These are phyloP conservation scores for Panthera tigris DNA, from an alignment of 2,113 vertebrate species.

Conservation along the genomic window DNA sequence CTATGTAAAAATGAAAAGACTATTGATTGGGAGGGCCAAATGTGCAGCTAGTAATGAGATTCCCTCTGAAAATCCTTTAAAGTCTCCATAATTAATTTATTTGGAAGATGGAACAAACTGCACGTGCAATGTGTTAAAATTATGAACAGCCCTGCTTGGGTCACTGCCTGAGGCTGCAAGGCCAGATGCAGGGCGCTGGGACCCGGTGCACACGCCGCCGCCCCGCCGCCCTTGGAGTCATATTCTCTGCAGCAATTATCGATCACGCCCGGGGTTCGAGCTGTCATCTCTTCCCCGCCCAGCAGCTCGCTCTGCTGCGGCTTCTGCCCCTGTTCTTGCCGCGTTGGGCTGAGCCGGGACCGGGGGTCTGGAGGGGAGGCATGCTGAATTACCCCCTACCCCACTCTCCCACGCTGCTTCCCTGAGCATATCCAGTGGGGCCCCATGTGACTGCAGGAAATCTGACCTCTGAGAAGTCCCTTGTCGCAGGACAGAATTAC, in stretches of 20 bases:
- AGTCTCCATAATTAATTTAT: conserved; percentile 78
- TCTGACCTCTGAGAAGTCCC: background rate
- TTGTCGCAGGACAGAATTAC: fast-evolving
- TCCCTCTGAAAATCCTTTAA: conserved; percentile 74
- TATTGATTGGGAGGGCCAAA: conserved; percentile 65
- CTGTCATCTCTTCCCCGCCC: background rate
- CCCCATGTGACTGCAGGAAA: background rate
- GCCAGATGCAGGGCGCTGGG: background rate
- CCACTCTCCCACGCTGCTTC: background rate
- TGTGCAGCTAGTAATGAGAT: conserved; percentile 74
- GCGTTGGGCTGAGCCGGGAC: background rate
- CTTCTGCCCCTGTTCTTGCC: background rate
- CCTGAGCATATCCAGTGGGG: background rate
- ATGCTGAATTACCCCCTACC: background rate
- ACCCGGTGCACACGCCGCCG: fast-evolving
- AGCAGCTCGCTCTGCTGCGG: background rate
- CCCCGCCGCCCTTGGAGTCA: fast-evolving
- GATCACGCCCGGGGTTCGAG: background rate
- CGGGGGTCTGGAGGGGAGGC: background rate
- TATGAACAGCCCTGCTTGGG: background rate
- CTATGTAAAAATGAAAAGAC: conserved; percentile 70
- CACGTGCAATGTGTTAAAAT: conserved; percentile 61
- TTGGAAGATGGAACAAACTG: conserved; percentile 61
- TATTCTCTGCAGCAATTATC: background rate
- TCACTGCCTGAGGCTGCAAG: background rate